A percentile compares a stretch with the other conserved stretches of the same genome.
Evolutionary conservation across 2,797 vertebrate genomes (phyloP).

Genomic region (Catharus ustulatus): DNA sequence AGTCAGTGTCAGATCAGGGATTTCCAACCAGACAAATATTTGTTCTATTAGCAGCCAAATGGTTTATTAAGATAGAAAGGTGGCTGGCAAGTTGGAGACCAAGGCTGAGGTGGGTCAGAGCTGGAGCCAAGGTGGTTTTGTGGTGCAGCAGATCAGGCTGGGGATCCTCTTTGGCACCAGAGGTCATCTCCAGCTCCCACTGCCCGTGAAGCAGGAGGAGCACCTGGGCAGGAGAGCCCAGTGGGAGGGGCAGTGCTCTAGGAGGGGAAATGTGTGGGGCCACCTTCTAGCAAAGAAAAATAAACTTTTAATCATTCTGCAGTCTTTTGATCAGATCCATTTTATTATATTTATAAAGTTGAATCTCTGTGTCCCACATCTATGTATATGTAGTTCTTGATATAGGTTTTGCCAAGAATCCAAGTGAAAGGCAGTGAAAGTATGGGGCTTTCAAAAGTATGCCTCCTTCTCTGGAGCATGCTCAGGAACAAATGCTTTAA

Average conservation of each 20-base stretch:
- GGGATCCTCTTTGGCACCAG: not conserved
- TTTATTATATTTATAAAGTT: not conserved
- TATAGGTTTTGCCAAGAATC: not conserved
- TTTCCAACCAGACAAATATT: not conserved
- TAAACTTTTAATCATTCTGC: not conserved
- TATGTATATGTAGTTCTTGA: not conserved
- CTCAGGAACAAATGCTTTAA: not conserved
- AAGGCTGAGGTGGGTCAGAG: not conserved
- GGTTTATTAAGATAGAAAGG: not conserved
- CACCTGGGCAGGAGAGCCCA: not conserved
- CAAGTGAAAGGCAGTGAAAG: not conserved
- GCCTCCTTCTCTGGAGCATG: not conserved
- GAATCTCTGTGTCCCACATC: not conserved
- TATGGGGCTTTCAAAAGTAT: not conserved
- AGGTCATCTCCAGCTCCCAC: not conserved
- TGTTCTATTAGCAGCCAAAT: fast-evolving
- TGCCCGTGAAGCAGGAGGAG: fast-evolving
- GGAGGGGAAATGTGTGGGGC: fast-evolving
- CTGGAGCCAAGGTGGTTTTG: fast-evolving
- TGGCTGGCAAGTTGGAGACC: not conserved
- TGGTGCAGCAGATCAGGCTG: not conserved
- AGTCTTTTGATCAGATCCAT: not conserved
- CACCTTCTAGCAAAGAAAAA: not conserved
- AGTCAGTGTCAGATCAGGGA: not conserved
- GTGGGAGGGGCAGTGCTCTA: not conserved